These are phyloP conservation scores for Channa maculata DNA, from an alignment of 2,113 vertebrate species.

Conservation along the genomic window DNA sequence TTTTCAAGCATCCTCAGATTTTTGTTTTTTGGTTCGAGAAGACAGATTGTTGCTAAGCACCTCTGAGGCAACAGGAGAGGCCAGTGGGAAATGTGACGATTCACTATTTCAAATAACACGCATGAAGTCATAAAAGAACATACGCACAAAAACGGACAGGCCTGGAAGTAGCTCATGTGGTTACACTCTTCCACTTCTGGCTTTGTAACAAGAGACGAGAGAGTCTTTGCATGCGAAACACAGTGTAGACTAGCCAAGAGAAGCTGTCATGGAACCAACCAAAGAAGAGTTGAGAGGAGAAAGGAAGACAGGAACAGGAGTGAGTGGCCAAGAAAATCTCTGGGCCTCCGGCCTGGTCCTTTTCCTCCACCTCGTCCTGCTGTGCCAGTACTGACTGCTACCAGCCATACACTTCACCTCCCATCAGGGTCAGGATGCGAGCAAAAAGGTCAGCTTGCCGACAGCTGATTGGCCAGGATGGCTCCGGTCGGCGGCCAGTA, in stretches of 20 bases:
- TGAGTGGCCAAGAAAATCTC: constrained; percentile 77
- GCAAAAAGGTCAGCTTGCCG: constrained; percentile 78
- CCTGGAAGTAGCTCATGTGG: constrained; percentile 45
- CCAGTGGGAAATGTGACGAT: constrained; percentile 57
- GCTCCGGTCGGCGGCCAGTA: constrained; percentile 62
- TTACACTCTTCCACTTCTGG: constrained; percentile 43
- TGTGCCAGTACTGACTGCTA: constrained; percentile 81
- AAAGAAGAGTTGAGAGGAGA: constrained; percentile 48
- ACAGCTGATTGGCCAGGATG: constrained; percentile 77
- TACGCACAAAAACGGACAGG: constrained; percentile 23
- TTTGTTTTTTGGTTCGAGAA: constrained; percentile 74
- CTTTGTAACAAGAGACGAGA: constrained; percentile 59
- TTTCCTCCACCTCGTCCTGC: constrained; percentile 62
- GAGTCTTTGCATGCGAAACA: constrained; percentile 60
- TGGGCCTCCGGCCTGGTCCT: constrained; percentile 68
- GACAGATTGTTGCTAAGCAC: constrained; percentile 76
- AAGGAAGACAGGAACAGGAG: constrained; percentile 64
- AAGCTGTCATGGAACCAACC: constrained; percentile 68
- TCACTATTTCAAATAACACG: constrained; percentile 49
- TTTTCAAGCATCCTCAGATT: constrained; percentile 75
- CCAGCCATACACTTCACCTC: constrained; percentile 82
- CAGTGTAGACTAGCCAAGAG: constrained; percentile 54
- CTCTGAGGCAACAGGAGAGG: constrained; percentile 58
- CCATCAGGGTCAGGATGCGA: constrained; percentile 79
- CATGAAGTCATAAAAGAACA: constrained; percentile 18